Evolutionary conservation across 2,113 vertebrate species (phyloP).

Genomic region (Cynopterus brachyotis): DNA sequence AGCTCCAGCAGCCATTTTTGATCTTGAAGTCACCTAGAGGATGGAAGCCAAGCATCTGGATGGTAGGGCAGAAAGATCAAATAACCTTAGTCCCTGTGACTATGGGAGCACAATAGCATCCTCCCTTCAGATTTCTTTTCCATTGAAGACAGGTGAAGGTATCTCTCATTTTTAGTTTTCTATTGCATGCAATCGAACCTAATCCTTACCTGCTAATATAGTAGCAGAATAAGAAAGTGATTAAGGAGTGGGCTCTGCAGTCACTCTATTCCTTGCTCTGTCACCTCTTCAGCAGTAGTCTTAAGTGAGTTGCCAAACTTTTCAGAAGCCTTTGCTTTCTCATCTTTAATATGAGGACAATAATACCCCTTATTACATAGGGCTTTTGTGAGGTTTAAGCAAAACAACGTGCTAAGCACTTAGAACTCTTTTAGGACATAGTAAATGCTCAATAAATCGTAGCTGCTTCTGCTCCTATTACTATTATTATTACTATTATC

Average conservation of each 20-base stretch:
- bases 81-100: not conserved
- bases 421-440: not conserved
- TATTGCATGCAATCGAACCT: not conserved
- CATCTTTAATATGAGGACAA: not conserved
- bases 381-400: not conserved
- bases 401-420: not conserved
- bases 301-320: not conserved
- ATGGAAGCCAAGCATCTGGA: not conserved
- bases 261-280: not conserved
- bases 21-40: not conserved
- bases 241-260: not conserved
- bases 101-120: not conserved
- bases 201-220: not conserved
- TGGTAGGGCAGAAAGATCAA: not conserved
- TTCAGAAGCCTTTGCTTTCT: not conserved
- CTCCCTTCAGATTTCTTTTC: not conserved
- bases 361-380: not conserved
- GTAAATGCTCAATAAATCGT: not conserved
- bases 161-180: not conserved
- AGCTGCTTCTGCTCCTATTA: not conserved
- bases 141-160: not conserved
- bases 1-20: not conserved
- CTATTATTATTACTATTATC: not conserved
- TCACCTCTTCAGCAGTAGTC: not conserved
- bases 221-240: not conserved